Evolutionary conservation across 2,113 vertebrate genomes (phyloP), one percentile per base, ranked within the genome.

Genomic region (Pelobates fuscus): DNA sequence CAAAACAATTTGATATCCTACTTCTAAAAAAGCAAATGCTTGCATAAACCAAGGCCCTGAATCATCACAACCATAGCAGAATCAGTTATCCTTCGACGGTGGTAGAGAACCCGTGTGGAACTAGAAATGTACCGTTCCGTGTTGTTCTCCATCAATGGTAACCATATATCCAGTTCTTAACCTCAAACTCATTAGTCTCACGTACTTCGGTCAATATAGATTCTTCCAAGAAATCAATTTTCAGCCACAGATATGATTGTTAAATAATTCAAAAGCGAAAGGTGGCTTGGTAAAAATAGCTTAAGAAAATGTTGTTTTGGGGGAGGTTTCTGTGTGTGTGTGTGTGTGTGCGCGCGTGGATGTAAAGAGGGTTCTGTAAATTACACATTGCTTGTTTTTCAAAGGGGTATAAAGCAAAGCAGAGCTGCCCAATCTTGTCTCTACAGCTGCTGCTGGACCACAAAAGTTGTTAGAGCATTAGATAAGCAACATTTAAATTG

Each of bases 181-280:
- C 86, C 84, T 88, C 86, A 88, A 82, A 89, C 86, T 91, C 86
- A 89, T 93, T 89, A 89, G 87, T 89, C 84, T 87, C 84, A 80
- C 83, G 80, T 88, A 86, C 89, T 85, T 89, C 88, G 90, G 89
- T 92, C 90, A 91, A 90, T 91, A 89, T 89, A 81, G 89, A 89
- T 89, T 90, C 86, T 86, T 85, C 89, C 81, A 85, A 75, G 82
- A 90, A 91, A 90, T 92, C 88, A 89, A 84, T 92, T 91, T 91
- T 83, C 84, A 75, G 84, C 89, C 82, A 86, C 86, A 92, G 91
- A 92, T 91, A 92, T 89, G 88, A 90, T 89, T 88, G 86, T 88
- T 93, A 87, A 93, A 92, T 93, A 90, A 92, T 93, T 93, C 86
- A 92, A 82, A 86, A 88, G 85, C 87, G 84, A 81, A 81, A 84